Evolutionary conservation across 2,888 invertebrate genomes (phyloP).

Genomic region (Monochamus alternatus): DNA sequence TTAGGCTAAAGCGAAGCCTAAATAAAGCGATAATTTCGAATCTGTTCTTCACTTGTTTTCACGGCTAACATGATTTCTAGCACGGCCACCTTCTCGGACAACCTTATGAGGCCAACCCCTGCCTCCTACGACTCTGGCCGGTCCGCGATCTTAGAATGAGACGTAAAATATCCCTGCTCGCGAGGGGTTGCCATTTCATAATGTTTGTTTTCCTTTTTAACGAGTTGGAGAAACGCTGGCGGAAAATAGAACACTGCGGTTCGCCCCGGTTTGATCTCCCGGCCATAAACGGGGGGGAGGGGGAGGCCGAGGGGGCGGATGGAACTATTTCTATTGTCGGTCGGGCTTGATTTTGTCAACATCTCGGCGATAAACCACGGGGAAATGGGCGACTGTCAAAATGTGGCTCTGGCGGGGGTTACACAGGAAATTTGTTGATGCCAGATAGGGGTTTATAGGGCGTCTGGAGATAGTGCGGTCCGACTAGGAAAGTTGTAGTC

Average conservation of each 20-base stretch:
- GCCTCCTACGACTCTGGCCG: not conserved
- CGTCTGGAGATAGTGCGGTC: no score
- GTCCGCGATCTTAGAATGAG: not conserved
- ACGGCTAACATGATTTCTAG: not conserved
- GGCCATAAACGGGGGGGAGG: not conserved
- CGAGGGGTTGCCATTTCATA: constrained; percentile 14
- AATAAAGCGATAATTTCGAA: no score
- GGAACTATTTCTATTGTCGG: constrained; percentile 8
- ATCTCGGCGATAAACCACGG: constrained; percentile 1
- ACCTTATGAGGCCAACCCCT: not conserved
- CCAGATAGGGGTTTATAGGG: no score
- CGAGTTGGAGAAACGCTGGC: constrained; percentile 22
- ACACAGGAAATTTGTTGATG: not conserved
- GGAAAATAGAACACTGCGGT: constrained; percentile 23
- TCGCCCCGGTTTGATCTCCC: not conserved
- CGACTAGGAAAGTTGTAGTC: no score
- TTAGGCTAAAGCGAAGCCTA: no score
- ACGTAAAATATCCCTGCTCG: not conserved
- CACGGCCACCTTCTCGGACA: not conserved
- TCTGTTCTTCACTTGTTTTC: not conserved
- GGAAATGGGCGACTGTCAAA: not conserved
- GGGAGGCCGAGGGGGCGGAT: not conserved
- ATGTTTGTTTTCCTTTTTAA: constrained; percentile 37
- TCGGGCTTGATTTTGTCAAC: constrained; percentile 7
- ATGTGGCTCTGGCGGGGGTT: not conserved